Evolutionary conservation across 2,797 vertebrate species (phyloP), one percentile per base, ranked within the genome.

Genomic region (Oophaga sylvatica): DNA sequence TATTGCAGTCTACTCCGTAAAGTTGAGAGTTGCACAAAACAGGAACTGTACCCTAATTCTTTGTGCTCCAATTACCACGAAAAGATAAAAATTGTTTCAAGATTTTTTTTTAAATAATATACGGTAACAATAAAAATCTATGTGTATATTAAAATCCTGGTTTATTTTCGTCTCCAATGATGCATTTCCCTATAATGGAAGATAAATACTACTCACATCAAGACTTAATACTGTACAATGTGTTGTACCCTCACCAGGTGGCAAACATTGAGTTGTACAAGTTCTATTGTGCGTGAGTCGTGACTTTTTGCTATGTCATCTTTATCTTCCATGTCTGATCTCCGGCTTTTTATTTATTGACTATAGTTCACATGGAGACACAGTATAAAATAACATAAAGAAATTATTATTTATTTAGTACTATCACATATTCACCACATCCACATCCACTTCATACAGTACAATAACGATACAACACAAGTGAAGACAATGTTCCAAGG

Each of bases 201-300:
- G 41, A 48, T 8, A 63, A 80, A 41, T 35, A 63, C 19, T 45
- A 4, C 16, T 67, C 22, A 67, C 22, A 71, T 83, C 65, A 57
- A 71, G 4, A 15, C 63, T 29, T 56, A 9, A 63, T 2, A 35
- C 48, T 31, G 65, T 53, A 53, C 81, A 57, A 22, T 71, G 81
- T 35, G 29, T 70, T 15, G 4, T 31, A 59, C 29, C 17, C 22
- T 65, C 81, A 83, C 81, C 57, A 59, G 67, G 81, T 83, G 81
- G 81, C 48, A 68, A 83, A 59, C 67, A 35, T 56, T 12, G 26
- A 70, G 65, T 56, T 83, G n/a, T 53, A 31, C 53, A 68, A 56
- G 63, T 29, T 59, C 41, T 53, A 70, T 29, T 22, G 11, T 35
- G n/a, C 56, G n/a, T 57, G 48, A 35, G 45, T 48, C 1, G 22